Conservation (phyloP, 1,140 invertebrate species). For the Trinorchestia longiramus region DNA sequence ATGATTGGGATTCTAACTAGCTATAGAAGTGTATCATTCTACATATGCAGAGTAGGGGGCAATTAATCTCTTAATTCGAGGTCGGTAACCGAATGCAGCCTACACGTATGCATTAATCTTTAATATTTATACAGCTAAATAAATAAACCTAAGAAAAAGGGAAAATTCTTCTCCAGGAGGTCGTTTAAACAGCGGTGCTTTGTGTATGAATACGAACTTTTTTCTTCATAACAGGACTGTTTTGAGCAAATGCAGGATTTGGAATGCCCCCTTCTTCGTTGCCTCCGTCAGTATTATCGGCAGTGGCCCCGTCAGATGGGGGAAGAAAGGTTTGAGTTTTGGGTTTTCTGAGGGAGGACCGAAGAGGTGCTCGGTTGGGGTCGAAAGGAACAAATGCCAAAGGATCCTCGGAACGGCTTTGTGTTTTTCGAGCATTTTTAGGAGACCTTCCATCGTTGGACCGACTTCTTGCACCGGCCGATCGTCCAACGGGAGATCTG, state of each 20-base stretch:
- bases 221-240: conserved; percentile 63
- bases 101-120: neutral
- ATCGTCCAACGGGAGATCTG: neutral
- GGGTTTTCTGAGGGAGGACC: conserved; percentile 65
- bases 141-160: neutral
- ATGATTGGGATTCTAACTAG: too few species aligned
- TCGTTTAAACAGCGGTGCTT: conserved; percentile 61
- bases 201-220: conserved; percentile 66
- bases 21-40: neutral
- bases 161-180: neutral
- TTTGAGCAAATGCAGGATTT: conserved; percentile 64
- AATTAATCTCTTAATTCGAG: neutral
- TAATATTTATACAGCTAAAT: neutral
- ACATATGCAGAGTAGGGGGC: neutral
- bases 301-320: conserved; percentile 46
- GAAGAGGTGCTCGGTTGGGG: conserved; percentile 62
- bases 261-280: conserved; percentile 59
- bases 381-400: conserved; percentile 59
- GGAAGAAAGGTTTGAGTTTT: conserved; percentile 36
- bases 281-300: conserved; percentile 55
- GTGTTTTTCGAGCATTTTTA: conserved; percentile 17
- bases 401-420: neutral
- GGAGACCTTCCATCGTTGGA: neutral
- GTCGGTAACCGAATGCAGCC: neutral
- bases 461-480: neutral